Base-by-base conservation (phyloP, 2,888 invertebrate species). In the Parelbella ahira region DNA sequence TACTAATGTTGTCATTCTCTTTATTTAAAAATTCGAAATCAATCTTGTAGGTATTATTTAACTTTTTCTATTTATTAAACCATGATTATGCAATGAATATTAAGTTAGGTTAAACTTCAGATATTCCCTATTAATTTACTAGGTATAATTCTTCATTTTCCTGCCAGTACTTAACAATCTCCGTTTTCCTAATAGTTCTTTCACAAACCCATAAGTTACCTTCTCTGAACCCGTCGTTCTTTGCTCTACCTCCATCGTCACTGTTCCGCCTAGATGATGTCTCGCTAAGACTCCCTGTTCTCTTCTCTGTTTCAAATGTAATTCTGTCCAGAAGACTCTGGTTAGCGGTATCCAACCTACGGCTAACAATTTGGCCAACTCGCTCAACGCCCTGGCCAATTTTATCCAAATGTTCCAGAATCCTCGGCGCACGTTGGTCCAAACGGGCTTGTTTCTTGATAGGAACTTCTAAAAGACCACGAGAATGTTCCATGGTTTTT, bases 201-300 rank as follows among this genome's bases (percentile, higher is more conserved):
- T n/a, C n/a, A n/a, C 15, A 15, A 15, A 15, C 15, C 4, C 15
- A 15, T 15, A 15, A 15, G 2, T 15, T 15, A 83, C 83, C 79
- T 48, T 59, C 54, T 55, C 81, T 65, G 25, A 75, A 56, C 0
- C 58, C 60, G 5, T 78, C 81, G 37, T 54, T 68, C 28, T 53
- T 69, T 1, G 65, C 63, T 45, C 74, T 59, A 0, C 75, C 75
- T 0, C 58, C 73, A 45, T 83, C 80, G 46, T 81, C 73, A 13
- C 83, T 84, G 34, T 87, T 83, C 24, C 86, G 72, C 56, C 84
- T 74, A 24, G 83, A 84, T 36, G 86, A 84, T 1, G 61, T 47
- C 23, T 77, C 82, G 41, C 84, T 86, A 0, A 72, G 74, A 46
- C 73, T 78, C 4, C 56, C 66, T 12, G 57, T 75, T 15, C 77